Evolutionary conservation across 92 coral and sea anemone species (phyloP).

Genomic region (Blastomussa wellsi): DNA sequence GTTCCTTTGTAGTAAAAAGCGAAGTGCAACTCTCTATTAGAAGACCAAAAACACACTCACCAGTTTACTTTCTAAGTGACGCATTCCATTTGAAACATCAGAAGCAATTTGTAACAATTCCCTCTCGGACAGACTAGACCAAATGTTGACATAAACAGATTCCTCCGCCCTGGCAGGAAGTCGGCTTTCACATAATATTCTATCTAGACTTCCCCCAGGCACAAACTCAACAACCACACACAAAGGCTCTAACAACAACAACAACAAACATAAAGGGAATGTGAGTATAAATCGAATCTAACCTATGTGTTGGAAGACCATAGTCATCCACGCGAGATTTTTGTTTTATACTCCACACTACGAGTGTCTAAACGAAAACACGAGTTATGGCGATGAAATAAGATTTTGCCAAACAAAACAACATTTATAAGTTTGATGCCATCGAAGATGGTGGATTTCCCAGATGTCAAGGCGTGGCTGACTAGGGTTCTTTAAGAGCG

Average conservation of each 20-base stretch:
- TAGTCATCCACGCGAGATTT: no score
- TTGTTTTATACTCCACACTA: no score
- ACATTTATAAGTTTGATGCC: no score
- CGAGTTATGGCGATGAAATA: no score
- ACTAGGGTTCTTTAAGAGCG: no score
- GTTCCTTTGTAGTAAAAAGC: neutral
- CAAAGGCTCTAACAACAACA: neutral
- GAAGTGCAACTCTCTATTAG: neutral
- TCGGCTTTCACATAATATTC: neutral
- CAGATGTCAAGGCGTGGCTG: no score
- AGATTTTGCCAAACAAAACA: no score
- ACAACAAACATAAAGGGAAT: neutral
- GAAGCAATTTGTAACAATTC: constrained; percentile 11
- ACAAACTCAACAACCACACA: constrained; percentile 16
- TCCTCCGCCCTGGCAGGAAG: neutral
- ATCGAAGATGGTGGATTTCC: no score
- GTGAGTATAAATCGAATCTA: neutral
- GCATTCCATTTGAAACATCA: constrained; percentile 14
- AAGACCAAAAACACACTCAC: neutral
- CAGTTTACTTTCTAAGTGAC: constrained; percentile 3
- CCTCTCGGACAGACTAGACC: constrained; percentile 3
- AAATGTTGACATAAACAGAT: neutral
- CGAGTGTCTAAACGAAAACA: no score
- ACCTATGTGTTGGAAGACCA: no score
- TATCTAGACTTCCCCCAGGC: neutral